Evolutionary conservation across 2,113 vertebrate species (phyloP).

Genomic region (Sapayoa aenigma): DNA sequence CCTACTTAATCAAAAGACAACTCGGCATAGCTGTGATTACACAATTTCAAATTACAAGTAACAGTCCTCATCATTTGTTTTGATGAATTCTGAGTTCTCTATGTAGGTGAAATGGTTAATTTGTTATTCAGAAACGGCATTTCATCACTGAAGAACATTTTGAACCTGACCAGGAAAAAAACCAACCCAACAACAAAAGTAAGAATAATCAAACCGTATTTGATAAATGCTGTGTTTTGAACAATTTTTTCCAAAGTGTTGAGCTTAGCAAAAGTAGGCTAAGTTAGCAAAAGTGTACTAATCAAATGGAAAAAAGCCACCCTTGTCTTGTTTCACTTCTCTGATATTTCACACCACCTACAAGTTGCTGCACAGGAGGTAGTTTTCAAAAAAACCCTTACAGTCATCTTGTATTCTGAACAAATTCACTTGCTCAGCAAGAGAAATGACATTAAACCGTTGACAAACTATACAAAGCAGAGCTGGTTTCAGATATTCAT

Average conservation of each 20-base stretch:
- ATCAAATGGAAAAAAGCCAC: background rate
- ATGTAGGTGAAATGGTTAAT: background rate
- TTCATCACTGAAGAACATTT: constrained; percentile 15
- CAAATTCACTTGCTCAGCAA: constrained; percentile 53
- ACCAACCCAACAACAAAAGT: background rate
- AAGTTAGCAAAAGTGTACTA: background rate
- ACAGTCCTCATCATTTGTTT: constrained; percentile 3
- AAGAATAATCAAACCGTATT: background rate
- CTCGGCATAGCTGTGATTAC: constrained; percentile 24
- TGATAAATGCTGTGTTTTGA: background rate
- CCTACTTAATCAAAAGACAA: constrained; percentile 46
- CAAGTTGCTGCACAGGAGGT: background rate
- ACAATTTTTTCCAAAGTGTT: background rate
- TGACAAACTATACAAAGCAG: constrained; percentile 30
- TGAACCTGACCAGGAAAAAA: background rate
- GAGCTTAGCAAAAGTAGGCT: background rate
- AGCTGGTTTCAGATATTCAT: constrained; percentile 35
- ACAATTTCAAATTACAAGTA: constrained; percentile 16
- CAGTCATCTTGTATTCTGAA: constrained; percentile 28
- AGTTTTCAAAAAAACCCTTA: background rate
- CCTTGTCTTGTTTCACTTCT: background rate
- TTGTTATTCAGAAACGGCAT: constrained; percentile 14
- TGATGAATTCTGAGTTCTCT: background rate
- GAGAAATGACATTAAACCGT: constrained; percentile 36
- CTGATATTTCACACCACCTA: background rate